Conservation (phyloP, 2,797 vertebrate species). For the Eutrigla gurnardus region DNA sequence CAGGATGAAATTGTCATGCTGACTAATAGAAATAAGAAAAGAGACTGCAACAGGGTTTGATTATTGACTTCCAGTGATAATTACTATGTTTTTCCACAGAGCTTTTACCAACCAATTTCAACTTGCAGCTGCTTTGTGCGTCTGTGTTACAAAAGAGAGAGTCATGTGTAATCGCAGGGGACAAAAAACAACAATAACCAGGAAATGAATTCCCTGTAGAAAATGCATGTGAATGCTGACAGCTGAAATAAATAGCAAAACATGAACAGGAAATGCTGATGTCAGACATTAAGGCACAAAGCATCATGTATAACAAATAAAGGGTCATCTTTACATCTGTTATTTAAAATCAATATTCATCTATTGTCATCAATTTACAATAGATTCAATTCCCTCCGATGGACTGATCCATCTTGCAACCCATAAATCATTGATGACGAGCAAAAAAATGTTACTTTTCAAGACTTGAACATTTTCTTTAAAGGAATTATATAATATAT, state of each 20-base stretch:
- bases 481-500: too few species aligned
- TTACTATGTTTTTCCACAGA: constrained; percentile 15
- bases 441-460: too few species aligned
- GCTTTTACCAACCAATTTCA: neutral
- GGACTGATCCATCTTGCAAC: too few species aligned
- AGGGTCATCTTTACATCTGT: too few species aligned
- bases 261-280: neutral
- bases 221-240: neutral
- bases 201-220: neutral
- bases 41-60: constrained; percentile 4
- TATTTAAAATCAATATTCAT: too few species aligned
- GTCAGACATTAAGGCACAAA: neutral
- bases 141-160: neutral
- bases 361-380: too few species aligned
- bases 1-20: neutral
- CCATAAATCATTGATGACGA: too few species aligned
- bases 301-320: too few species aligned
- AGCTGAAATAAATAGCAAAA: neutral
- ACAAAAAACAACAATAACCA: neutral
- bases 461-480: too few species aligned
- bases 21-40: constrained; percentile 6
- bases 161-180: neutral
- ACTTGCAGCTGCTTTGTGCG: neutral
- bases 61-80: constrained; percentile 23
- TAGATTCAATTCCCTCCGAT: too few species aligned